These are phyloP conservation scores for Mormoops blainvillei DNA, from an alignment of 2,113 vertebrate genomes.

Conservation along the genomic window DNA sequence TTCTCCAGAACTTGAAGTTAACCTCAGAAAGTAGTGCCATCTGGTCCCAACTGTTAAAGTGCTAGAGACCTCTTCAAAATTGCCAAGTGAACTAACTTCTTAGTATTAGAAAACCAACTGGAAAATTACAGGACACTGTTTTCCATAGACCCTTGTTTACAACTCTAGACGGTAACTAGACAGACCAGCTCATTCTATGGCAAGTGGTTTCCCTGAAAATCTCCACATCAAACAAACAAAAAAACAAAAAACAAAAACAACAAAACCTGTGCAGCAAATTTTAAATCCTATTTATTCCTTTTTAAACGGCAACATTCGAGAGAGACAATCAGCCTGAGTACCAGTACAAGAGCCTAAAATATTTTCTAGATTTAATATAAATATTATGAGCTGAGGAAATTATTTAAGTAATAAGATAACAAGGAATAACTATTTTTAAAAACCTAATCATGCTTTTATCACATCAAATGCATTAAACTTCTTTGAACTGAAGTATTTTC, in stretches of 20 bases:
- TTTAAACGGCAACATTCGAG: slow-evolving; percentile 30
- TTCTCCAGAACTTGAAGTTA: slow-evolving; percentile 52
- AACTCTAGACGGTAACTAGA: slow-evolving; percentile 69
- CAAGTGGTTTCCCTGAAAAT: slow-evolving; percentile 55
- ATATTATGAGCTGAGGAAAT: slow-evolving; percentile 62
- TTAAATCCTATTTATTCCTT: slow-evolving; percentile 47
- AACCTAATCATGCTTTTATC: slow-evolving; percentile 80
- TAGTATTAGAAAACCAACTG: slow-evolving; percentile 82
- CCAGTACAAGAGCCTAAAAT: slow-evolving; percentile 47
- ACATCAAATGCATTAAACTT: slow-evolving; percentile 83
- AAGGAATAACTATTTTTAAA: slow-evolving; percentile 76
- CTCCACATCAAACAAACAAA: slow-evolving; percentile 1
- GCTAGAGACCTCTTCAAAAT: slow-evolving; percentile 73
- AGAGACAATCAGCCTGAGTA: slow-evolving; percentile 37
- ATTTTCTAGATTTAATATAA: slow-evolving; percentile 70
- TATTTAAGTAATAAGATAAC: slow-evolving; percentile 79
- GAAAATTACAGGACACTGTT: slow-evolving; percentile 81
- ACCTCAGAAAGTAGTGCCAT: slow-evolving; percentile 69
- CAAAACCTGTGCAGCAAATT: slow-evolving; percentile 27
- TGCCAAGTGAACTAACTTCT: slow-evolving; percentile 72
- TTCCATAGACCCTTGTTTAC: slow-evolving; percentile 77
- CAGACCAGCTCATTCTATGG: slow-evolving; percentile 55
- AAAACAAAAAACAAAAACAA: not conserved
- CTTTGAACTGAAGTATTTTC: slow-evolving; percentile 84
- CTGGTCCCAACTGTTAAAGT: slow-evolving; percentile 64